Evolutionary conservation across 2,113 vertebrate species (phyloP).

Genomic region (Willisornis vidua): DNA sequence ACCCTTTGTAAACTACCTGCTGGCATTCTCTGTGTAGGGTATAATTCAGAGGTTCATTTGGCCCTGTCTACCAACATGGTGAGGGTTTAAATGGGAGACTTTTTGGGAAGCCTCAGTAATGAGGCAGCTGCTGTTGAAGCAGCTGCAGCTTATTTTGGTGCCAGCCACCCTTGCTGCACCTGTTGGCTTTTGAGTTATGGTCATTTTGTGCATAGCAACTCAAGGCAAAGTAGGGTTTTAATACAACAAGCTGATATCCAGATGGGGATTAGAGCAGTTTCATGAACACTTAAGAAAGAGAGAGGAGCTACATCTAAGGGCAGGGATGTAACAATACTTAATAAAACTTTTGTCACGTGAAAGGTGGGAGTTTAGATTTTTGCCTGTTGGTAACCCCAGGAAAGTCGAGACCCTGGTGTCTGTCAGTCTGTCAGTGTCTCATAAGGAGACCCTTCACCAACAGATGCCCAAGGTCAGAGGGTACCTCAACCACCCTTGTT

Average conservation of each 20-base stretch:
- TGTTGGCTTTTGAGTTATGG: slow-evolving; percentile 44
- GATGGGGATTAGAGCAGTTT: background rate
- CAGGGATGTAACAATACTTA: background rate
- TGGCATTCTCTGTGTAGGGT: background rate
- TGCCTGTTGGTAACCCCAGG: too few species aligned
- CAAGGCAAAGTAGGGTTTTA: background rate
- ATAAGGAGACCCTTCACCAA: too few species aligned
- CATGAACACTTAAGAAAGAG: background rate
- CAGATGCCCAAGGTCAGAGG: too few species aligned
- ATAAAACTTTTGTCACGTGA: slow-evolving; percentile 61
- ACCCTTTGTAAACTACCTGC: background rate
- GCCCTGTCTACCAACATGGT: background rate
- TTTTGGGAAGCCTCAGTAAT: background rate
- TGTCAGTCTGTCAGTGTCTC: too few species aligned
- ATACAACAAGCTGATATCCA: slow-evolving; percentile 12
- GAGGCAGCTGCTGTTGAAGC: background rate
- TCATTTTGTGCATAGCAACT: background rate
- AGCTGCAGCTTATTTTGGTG: slow-evolving; percentile 7
- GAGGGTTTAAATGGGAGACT: background rate
- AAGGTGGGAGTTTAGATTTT: too few species aligned
- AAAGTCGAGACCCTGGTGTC: too few species aligned
- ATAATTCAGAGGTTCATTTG: background rate
- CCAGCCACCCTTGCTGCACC: slow-evolving; percentile 24
- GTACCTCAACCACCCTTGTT: too few species aligned
- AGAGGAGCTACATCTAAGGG: background rate